phyloP scores from a whole-genome alignment of 2,113 vertebrate genomes.

The Nymphicus hollandicus region DNA sequence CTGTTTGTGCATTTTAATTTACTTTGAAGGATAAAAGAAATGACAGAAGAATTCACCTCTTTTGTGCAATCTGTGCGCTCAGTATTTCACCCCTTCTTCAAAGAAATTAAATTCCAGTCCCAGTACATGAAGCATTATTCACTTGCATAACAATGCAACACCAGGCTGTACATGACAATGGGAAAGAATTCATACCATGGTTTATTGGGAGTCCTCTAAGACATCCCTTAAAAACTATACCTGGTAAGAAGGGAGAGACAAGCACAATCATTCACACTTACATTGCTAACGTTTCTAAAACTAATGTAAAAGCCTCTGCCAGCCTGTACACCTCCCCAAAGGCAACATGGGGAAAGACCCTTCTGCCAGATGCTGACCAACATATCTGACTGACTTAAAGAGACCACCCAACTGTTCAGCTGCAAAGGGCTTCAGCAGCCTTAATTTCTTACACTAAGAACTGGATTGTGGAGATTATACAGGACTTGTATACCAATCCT shows the following conservation, averaged over 20 bases:
- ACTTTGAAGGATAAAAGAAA: neutral
- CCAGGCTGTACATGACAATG: rapidly evolving
- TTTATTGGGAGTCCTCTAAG: neutral
- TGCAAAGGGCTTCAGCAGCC: neutral
- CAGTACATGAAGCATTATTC: neutral
- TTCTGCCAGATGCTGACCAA: neutral
- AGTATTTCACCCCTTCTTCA: neutral
- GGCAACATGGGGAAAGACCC: neutral
- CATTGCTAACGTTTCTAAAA: neutral
- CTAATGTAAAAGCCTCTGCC: neutral
- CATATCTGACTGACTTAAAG: neutral
- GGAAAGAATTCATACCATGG: neutral
- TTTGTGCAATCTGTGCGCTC: neutral
- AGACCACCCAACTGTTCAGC: rapidly evolving
- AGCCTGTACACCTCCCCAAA: neutral
- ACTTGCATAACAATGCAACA: neutral
- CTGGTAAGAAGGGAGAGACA: neutral
- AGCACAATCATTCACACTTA: neutral
- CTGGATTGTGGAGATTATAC: neutral
- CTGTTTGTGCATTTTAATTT: neutral
- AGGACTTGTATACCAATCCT: neutral
- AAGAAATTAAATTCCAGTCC: neutral
- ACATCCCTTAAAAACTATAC: neutral
- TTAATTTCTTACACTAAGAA: neutral
- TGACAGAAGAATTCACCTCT: neutral